Base-by-base conservation (phyloP, 2,113 vertebrate genomes). In the Tamias sibiricus region DNA sequence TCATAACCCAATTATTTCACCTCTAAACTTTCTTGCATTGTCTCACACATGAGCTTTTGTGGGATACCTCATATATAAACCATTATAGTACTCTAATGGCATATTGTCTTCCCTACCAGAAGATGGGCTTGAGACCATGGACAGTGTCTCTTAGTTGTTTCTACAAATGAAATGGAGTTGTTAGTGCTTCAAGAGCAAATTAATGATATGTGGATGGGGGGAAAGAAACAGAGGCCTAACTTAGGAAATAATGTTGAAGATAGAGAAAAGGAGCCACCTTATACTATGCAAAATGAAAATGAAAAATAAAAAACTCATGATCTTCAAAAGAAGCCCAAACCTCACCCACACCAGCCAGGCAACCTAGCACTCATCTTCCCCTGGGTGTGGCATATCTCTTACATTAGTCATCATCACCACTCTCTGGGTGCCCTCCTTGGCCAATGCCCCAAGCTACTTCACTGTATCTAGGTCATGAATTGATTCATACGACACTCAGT, bases 161-260 rank as follows among this genome's bases (percentile, higher is more conserved):
- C 19, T 69, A 69, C 40, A 76, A 87, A 32, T 68, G 26, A 64
- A 92, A 83, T 8, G 57, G 40, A 90, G 44, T 66, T 91, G 22
- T 54, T 74, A 87, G 47, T 74, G 4, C 68, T 40, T 81, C 28
- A 91, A 59, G 81, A 75, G 74, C n/a, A 94, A 96, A 85, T 92
- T 5, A 95, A 93, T 85, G 44, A 74, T 85, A 90, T 69, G 24
- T 69, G 30, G 16, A 47, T 91, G 28, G 24, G 59, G 9, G 26
- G 82, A 89, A 88, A 93, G 83, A 91, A 64, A 28, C 74, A 59
- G 59, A 87, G 30, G 40, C 14, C 42, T 62, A 94, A 91, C 59
- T 62, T 62, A 62, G 24, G 59, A 90, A 81, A 44, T 57, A 66
- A 28, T 68, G 40, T 59, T 87, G 22, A 77, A 30, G 16, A 86